Conservation (phyloP, 64 coral and sea anemone genomes). For the Stichodactyla mertensii region DNA sequence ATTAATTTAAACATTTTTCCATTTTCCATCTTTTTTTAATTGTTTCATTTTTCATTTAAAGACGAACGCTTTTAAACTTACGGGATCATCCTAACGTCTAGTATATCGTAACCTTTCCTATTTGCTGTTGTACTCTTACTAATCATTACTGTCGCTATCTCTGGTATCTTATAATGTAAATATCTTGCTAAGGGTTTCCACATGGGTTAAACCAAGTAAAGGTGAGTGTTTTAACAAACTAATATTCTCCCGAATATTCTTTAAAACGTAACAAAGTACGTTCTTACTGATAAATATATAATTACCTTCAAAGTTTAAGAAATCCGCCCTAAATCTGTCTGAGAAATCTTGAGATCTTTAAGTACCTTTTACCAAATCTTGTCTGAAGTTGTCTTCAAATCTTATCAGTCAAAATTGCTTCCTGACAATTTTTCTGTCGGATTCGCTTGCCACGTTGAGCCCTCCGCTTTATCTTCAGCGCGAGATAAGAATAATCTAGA, state of each 20-base stretch:
- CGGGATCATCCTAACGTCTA: not conserved
- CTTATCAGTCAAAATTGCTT: too few relatives aligned
- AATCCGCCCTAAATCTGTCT: not conserved
- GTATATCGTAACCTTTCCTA: not conserved
- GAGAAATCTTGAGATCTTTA: not conserved
- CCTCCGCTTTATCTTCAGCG: too few relatives aligned
- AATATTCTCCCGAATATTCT: not conserved
- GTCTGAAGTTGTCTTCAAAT: not conserved
- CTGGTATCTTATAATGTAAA: not conserved
- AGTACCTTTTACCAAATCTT: not conserved
- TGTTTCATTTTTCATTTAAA: slow-evolving; percentile 1
- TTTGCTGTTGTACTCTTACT: not conserved
- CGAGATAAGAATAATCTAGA: not conserved
- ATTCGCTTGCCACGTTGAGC: too few relatives aligned
- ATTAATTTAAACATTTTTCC: not conserved
- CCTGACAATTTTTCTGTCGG: too few relatives aligned
- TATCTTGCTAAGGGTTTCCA: not conserved
- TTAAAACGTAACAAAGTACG: not conserved
- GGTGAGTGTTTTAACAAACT: slow-evolving; percentile 24
- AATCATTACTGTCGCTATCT: not conserved
- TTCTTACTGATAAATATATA: not conserved
- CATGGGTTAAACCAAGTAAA: not conserved
- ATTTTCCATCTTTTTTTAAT: not conserved
- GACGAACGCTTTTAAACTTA: not conserved
- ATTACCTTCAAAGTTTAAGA: not conserved